phyloP scores from a whole-genome alignment of 2,888 invertebrate genomes.

The Andrena minutula region DNA sequence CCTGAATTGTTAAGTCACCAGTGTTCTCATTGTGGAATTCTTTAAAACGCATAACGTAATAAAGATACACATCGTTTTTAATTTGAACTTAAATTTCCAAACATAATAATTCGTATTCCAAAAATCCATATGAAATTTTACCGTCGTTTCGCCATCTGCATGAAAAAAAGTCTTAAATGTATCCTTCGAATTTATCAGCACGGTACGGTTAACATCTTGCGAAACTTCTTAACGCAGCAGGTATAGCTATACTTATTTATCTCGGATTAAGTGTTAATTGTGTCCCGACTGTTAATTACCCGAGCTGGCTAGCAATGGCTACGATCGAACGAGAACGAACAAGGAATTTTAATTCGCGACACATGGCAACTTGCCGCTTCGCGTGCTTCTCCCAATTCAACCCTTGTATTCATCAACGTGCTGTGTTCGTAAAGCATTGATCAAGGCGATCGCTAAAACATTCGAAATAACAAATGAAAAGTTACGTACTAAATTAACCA shows the following conservation, averaged over 20 bases:
- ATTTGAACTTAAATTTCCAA: no score
- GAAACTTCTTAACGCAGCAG: not conserved
- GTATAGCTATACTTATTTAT: slow-evolving; percentile 22
- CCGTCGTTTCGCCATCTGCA: no score
- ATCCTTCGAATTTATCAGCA: not conserved
- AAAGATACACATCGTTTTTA: no score
- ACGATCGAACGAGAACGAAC: slow-evolving; percentile 13
- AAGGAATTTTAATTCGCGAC: slow-evolving; percentile 3
- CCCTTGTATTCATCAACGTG: not conserved
- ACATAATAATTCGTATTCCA: no score
- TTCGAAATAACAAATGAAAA: not conserved
- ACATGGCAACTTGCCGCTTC: not conserved
- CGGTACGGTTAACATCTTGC: not conserved
- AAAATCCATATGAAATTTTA: no score
- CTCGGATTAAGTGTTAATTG: slow-evolving; percentile 23
- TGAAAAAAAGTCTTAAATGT: not conserved
- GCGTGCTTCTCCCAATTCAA: not conserved
- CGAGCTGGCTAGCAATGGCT: not conserved
- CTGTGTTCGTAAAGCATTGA: not conserved
- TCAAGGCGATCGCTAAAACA: not conserved
- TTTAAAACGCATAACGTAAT: no score
- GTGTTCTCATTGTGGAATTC: no score
- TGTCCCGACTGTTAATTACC: slow-evolving; percentile 21
- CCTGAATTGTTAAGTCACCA: no score
- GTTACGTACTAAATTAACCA: not conserved